phyloP scores from a whole-genome alignment of 2,797 vertebrate genomes.

The Adrianichthys oophorus region DNA sequence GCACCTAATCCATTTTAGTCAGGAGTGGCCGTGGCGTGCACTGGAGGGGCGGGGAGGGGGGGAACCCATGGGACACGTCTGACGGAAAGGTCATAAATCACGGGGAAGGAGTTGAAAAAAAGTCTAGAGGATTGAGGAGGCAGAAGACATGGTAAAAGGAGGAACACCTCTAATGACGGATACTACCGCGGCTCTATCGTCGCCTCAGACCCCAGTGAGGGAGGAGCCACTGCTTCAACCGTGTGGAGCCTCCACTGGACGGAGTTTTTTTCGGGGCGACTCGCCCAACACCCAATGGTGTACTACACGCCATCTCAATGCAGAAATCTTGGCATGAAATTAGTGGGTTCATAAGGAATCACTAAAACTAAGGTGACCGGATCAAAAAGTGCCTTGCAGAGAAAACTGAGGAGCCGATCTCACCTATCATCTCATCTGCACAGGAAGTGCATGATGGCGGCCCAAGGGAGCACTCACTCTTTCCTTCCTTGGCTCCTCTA shows the following conservation, averaged over 20 bases:
- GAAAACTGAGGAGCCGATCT: constrained; percentile 37
- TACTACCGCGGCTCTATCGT: constrained; percentile 63
- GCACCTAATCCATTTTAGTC: constrained; percentile 77
- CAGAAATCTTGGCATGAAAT: too few relatives aligned
- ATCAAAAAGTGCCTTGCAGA: neutral
- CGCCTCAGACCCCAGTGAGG: constrained; percentile 55
- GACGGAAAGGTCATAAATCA: constrained; percentile 75
- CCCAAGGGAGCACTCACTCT: constrained; percentile 62
- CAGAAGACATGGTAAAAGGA: constrained; percentile 18
- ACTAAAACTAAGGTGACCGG: neutral
- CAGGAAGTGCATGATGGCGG: constrained; percentile 69
- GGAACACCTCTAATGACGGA: constrained; percentile 41
- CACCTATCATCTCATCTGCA: constrained; percentile 73
- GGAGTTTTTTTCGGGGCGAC: constrained; percentile 52
- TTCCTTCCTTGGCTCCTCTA: constrained; percentile 57
- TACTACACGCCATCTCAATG: too few relatives aligned
- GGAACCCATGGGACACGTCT: constrained; percentile 62
- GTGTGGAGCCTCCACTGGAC: constrained; percentile 54
- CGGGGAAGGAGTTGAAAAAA: constrained; percentile 59
- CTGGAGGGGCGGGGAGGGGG: constrained; percentile 34
- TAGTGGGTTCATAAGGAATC: neutral
- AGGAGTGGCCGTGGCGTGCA: constrained; percentile 49
- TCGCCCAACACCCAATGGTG: constrained; percentile 11
- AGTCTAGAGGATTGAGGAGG: constrained; percentile 59
- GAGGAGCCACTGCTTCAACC: constrained; percentile 46